These are phyloP conservation scores for Pterostichus madidus DNA, from an alignment of 2,888 invertebrate genomes.

Conservation along the genomic window DNA sequence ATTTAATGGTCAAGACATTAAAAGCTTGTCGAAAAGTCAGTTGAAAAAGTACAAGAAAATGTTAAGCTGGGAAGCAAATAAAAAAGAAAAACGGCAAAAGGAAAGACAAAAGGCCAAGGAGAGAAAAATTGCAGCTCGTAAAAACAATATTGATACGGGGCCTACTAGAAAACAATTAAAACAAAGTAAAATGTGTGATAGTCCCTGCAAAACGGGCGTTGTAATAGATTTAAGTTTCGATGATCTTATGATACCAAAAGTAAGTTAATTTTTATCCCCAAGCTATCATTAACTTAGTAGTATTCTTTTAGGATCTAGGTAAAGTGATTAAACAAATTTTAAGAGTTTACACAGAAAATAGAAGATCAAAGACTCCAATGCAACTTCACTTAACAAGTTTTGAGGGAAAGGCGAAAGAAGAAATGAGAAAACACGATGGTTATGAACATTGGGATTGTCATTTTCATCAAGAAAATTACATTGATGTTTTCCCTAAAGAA, in stretches of 20 bases:
- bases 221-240: constrained; percentile 96
- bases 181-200: constrained; percentile 84
- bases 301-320: constrained; percentile 83
- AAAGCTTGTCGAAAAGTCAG: constrained; percentile 75
- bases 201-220: constrained; percentile 84
- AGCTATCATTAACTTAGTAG: not conserved
- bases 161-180: constrained; percentile 91
- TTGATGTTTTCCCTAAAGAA: constrained; percentile 86
- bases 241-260: constrained; percentile 88
- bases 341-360: constrained; percentile 93
- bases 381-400: constrained; percentile 92
- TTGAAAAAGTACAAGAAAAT: constrained; percentile 79
- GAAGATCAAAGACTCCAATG: constrained; percentile 88
- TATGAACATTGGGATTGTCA: constrained; percentile 95
- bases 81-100: constrained; percentile 84
- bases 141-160: constrained; percentile 85
- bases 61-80: constrained; percentile 86
- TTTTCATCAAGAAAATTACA: constrained; percentile 84
- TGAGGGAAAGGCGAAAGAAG: constrained; percentile 84
- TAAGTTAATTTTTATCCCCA: constrained; percentile 65
- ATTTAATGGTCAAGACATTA: constrained; percentile 76
- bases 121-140: constrained; percentile 84
- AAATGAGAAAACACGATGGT: constrained; percentile 90
- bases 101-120: constrained; percentile 87
- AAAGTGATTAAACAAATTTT: constrained; percentile 95